Conservation (phyloP, 2,888 invertebrate genomes). For the Coelinius sp. region DNA sequence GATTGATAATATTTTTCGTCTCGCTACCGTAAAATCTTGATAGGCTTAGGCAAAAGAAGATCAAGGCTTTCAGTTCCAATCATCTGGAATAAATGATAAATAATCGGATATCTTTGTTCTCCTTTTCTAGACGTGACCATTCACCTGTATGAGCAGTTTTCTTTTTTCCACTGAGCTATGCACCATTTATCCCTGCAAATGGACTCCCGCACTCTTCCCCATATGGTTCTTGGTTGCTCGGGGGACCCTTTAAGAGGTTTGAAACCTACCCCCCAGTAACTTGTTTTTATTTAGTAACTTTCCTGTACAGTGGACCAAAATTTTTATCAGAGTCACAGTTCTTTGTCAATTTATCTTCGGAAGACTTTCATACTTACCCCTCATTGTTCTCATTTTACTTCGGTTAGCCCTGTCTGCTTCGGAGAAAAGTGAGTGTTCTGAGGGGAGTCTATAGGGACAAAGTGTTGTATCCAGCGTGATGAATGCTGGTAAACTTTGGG, state of each 20-base stretch:
- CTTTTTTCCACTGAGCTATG: conserved; percentile 20
- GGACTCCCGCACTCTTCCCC: conserved; percentile 43
- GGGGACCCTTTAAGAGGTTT: conserved; percentile 41
- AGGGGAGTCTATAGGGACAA: conserved; percentile 45
- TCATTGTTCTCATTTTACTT: conserved; percentile 24
- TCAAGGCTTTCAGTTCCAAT: conserved; percentile 29
- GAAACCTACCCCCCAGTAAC: conserved; percentile 36
- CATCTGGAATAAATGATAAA: conserved; percentile 11
- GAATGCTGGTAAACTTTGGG: conserved; percentile 67
- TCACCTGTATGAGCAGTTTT: not conserved
- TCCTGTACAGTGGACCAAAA: conserved; percentile 16
- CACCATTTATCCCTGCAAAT: conserved; percentile 45
- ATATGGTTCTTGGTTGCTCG: conserved; percentile 32
- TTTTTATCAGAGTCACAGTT: conserved; percentile 31
- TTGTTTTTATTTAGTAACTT: conserved; percentile 50
- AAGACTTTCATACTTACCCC: conserved; percentile 35
- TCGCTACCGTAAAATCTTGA: not conserved
- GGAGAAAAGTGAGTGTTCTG: conserved; percentile 38
- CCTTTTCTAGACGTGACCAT: no score
- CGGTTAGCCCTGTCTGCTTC: conserved; percentile 35
- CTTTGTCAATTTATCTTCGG: conserved; percentile 41
- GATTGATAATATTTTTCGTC: conserved; percentile 10
- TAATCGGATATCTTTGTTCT: not conserved
- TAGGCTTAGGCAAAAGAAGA: conserved; percentile 7
- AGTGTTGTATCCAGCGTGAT: conserved; percentile 62